These are phyloP conservation scores for Buteo buteo DNA, from an alignment of 2,113 vertebrate genomes.

Conservation along the genomic window DNA sequence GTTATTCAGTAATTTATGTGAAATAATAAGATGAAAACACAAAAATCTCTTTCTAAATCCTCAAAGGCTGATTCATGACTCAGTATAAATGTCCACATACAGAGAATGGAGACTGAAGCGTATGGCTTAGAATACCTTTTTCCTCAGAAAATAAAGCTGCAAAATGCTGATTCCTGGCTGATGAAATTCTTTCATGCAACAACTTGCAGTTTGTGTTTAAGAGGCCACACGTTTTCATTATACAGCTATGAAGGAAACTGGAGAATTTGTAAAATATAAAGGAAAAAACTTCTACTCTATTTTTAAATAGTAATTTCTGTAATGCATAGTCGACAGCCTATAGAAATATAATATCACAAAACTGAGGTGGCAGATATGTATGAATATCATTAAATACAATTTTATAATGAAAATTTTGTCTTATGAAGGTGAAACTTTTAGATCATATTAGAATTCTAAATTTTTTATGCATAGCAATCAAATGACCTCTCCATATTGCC, in stretches of 20 bases:
- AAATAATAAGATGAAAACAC: neutral
- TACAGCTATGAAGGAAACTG: neutral
- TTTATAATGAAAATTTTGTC: conserved; percentile 78
- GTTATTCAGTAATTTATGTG: neutral
- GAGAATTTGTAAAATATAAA: neutral
- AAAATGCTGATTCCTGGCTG: neutral
- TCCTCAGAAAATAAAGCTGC: neutral
- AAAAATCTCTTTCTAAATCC: neutral
- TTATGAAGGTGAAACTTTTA: conserved; percentile 79
- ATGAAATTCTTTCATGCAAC: neutral
- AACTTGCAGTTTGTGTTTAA: neutral
- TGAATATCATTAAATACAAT: conserved; percentile 62
- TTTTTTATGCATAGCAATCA: conserved; percentile 75
- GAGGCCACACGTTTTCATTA: neutral
- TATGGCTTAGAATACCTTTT: neutral
- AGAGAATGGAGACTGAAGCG: neutral
- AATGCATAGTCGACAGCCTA: neutral
- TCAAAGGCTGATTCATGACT: neutral
- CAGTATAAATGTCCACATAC: neutral
- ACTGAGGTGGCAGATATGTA: conserved; percentile 31
- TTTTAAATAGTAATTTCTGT: neutral
- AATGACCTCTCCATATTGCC: conserved; percentile 73
- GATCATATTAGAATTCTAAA: conserved; percentile 75
- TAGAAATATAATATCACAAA: neutral
- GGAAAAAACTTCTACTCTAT: neutral